Base-by-base conservation (phyloP, 2,888 invertebrate species). In the Sinopyrophorus schimmeli region DNA sequence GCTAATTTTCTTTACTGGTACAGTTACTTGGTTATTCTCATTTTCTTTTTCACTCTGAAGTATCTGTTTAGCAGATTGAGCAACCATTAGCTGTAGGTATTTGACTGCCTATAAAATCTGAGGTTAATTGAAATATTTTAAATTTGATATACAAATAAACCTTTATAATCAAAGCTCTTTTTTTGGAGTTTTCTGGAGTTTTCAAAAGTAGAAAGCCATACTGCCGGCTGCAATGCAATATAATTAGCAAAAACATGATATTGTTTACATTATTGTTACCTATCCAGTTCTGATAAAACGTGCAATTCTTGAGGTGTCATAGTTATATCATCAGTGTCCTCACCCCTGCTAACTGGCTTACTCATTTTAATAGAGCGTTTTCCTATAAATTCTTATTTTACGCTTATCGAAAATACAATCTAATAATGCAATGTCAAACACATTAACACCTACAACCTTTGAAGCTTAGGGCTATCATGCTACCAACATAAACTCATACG, bases 141-240 rank as follows among this genome's bases (percentile, higher is more conserved):
- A 34, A 28, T 30, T 7, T 31, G 14, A 9, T 21, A 14, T 14
- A 1, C 5, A 15, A 49, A 26, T 31, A 24, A 21, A 82, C 83
- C 78, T 89, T 90, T 46, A 89, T 81, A 20, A 95, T 84, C 55
- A 94, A 77, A 31, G 83, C 81, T 68, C 89, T 84, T 60, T 91
- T 90, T 66, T 86, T 82, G 7, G 81, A 78, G 80, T 93, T 89
- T 72, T 92, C 92, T 34, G 86, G 80, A 46, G 84, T 81, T 64
- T 86, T 85, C 31, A 94, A 74, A 67, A 91, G 87, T 52, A 95
- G 75, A 70, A 92, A 93, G 27, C 95, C 95, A 80, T 90, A 95
- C 67, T 91, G 89, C 14, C 92, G 91, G 72, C 95, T 95, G 78
- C 55, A 81, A 80, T n/a, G n/a, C n/a, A n/a, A n/a, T 5, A 9